Percentiles rank a stretch among this genome's conserved stretches.
phyloP scores from a whole-genome alignment of 2,113 vertebrate species.

The Cryptoleucopteryx plumbea region DNA sequence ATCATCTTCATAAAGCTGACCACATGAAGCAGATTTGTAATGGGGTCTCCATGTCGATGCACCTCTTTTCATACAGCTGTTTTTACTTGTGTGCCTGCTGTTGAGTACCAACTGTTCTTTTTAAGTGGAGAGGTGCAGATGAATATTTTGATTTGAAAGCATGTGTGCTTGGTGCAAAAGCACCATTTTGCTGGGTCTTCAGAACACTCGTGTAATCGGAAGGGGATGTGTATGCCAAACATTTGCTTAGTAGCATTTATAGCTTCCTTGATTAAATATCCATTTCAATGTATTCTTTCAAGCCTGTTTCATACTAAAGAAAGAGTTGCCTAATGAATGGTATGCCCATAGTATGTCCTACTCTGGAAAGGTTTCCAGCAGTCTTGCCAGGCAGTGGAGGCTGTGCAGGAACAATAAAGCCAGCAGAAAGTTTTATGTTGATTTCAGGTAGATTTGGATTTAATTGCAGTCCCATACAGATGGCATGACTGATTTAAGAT shows the following conservation, averaged over 20 bases:
- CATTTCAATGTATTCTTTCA: not conserved
- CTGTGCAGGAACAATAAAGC: not conserved
- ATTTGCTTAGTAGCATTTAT: not conserved
- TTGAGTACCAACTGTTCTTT: not conserved
- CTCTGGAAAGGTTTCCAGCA: not conserved
- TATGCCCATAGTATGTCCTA: not conserved
- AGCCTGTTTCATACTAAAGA: not conserved
- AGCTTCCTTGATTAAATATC: not conserved
- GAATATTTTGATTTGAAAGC: not conserved
- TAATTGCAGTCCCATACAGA: not conserved
- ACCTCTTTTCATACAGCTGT: not conserved
- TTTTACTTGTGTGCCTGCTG: not conserved
- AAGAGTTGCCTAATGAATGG: not conserved
- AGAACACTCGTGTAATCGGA: not conserved
- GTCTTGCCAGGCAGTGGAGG: not conserved
- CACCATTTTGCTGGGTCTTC: not conserved
- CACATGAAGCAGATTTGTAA: not conserved
- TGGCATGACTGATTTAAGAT: not conserved
- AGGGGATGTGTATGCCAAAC: not conserved
- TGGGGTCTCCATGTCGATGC: not conserved
- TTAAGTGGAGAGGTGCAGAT: not conserved
- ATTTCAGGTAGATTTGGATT: not conserved
- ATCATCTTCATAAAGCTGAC: not conserved
- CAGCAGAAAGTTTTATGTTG: not conserved
- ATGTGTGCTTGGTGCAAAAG: rapidly evolving